Percentiles rank a stretch among this genome's conserved stretches.
These are phyloP conservation scores for Tromatobia lineatoria DNA, from an alignment of 2,888 invertebrate species.

Conservation along the genomic window DNA sequence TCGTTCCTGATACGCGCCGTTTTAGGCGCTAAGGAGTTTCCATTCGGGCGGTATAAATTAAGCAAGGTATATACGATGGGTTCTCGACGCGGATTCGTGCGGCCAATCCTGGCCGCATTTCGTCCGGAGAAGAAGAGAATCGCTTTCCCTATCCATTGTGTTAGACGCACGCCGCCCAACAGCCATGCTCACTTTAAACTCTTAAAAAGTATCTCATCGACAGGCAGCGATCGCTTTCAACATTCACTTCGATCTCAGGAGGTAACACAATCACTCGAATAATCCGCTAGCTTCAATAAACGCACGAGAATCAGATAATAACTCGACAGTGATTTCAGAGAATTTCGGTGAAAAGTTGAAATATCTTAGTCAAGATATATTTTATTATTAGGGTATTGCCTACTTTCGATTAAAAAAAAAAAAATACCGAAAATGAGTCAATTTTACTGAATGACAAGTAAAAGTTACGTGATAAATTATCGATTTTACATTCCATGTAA, in stretches of 20 bases:
- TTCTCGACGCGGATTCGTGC: conserved; percentile 39
- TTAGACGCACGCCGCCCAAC: conserved; percentile 24
- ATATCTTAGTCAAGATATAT: conserved; percentile 28
- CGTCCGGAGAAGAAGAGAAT: conserved; percentile 51
- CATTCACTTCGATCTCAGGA: conserved; percentile 50
- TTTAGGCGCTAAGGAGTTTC: conserved; percentile 83
- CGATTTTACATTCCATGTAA: conserved; percentile 16
- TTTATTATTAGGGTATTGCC: not conserved
- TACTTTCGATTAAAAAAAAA: not conserved
- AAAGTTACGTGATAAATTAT: too few relatives aligned
- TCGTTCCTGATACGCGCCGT: conserved; percentile 80
- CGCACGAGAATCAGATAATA: conserved; percentile 42
- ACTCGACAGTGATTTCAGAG: conserved; percentile 20
- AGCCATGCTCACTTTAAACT: conserved; percentile 40
- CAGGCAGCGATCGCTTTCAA: conserved; percentile 40
- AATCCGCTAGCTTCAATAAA: conserved; percentile 37
- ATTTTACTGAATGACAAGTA: not conserved
- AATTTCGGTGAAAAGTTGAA: not conserved
- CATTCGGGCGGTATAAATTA: conserved; percentile 81
- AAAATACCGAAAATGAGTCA: too few relatives aligned
- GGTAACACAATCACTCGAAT: conserved; percentile 27
- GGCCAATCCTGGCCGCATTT: conserved; percentile 47
- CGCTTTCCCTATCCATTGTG: conserved; percentile 24
- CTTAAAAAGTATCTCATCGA: conserved; percentile 57
- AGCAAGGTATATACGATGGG: conserved; percentile 61